Evolutionary conservation across 2,888 invertebrate species (phyloP), one percentile per base, ranked within the genome.

Genomic region (Hoplodrina ambigua): DNA sequence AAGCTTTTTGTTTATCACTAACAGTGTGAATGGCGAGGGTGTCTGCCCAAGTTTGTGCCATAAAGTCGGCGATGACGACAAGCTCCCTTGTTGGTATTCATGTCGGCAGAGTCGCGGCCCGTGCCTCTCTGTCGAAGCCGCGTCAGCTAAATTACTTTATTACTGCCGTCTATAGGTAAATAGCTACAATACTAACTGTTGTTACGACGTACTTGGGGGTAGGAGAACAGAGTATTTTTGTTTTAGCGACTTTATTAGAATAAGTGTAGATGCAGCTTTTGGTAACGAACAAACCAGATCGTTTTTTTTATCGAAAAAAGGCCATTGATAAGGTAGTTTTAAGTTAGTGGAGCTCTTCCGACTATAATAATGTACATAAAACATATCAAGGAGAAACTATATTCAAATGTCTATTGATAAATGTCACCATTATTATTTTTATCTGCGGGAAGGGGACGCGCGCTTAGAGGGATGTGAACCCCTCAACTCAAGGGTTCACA

Each of bases 111-210:
- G 56, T 49, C 73, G 79, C 84, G 86, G 86, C 85, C 83, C 83
- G 86, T 86, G 86, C 88, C 87, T 87, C 88, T 88, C 88, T 86
- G 86, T 85, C 86, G 78, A 80, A 82, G 87, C 85, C 81, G 85
- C 88, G 90, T 91, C 91, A 90, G 89, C 90, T 90, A 92, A 94
- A 94, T 94, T 93, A 91, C 91, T 94, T 94, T 93, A 93, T 93
- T 90, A 89, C 91, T 79, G 77, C 80, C 82, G 82, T 89, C 88
- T 88, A 89, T 89, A 89, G 86, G 88, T 90, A 92, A 92, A 92
- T 90, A 92, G 88, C 88, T 89, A 86, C 86, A 87, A 85, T 78
- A 79, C 79, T 65, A 78, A 69, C 63, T 57, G 69, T 33, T 75
- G 56, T 70, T 54, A 63, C 75, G 13, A 25, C 50, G 55, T 67